phyloP scores from a whole-genome alignment of 2,113 vertebrate genomes.

The Coregonus clupeaformis region DNA sequence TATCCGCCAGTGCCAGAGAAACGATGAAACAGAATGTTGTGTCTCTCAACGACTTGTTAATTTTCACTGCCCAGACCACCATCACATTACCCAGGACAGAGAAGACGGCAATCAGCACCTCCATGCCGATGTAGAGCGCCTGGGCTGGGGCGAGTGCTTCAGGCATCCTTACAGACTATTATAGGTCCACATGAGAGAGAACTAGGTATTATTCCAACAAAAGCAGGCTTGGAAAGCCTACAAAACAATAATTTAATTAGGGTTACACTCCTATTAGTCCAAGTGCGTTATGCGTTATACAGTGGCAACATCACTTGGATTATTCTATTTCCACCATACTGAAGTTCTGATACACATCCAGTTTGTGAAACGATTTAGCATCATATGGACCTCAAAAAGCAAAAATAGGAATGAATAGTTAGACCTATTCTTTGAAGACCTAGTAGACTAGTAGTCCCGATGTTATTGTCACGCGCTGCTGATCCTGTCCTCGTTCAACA shows the following conservation, averaged over 20 bases:
- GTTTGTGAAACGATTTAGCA: neutral
- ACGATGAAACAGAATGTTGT: conserved; percentile 97
- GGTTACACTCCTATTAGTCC: neutral
- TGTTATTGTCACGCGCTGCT: conserved; percentile 25
- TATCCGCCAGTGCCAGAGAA: conserved; percentile 92
- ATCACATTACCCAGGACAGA: conserved; percentile 94
- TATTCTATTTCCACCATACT: neutral
- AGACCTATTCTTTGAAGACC: conserved; percentile 35
- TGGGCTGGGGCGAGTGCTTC: conserved; percentile 74
- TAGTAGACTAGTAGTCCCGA: conserved; percentile 7
- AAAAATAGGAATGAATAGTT: neutral
- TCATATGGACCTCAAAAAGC: neutral
- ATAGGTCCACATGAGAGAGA: conserved; percentile 22
- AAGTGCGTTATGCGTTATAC: conserved; percentile 6
- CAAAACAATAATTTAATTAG: neutral
- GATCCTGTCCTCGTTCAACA: conserved; percentile 37
- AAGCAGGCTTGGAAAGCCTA: neutral
- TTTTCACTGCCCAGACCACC: conserved; percentile 97
- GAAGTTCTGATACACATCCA: conserved; percentile 25
- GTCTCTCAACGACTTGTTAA: conserved; percentile 90
- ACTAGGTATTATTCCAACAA: conserved; percentile 1
- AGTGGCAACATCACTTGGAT: conserved; percentile 1
- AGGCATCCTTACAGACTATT: conserved; percentile 71
- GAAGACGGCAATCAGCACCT: conserved; percentile 89
- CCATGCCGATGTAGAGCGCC: conserved; percentile 89